These are phyloP conservation scores for Tenthredo mesomela DNA, from an alignment of 2,888 invertebrate genomes.

Conservation along the genomic window DNA sequence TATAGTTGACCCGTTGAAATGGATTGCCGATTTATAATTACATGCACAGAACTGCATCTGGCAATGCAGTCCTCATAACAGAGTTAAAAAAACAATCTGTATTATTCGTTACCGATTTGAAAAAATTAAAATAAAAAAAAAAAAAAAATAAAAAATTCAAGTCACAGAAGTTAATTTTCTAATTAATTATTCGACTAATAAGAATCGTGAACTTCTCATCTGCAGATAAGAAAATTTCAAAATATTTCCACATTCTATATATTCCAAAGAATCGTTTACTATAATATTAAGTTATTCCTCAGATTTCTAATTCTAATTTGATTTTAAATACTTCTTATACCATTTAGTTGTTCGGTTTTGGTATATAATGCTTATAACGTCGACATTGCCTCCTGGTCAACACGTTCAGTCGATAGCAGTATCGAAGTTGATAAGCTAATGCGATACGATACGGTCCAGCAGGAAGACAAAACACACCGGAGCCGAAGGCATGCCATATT, in stretches of 20 bases:
- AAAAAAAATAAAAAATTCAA: too few relatives aligned
- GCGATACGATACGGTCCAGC: conserved; percentile 72
- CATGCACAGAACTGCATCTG: background rate
- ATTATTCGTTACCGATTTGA: background rate
- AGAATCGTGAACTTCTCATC: too few relatives aligned
- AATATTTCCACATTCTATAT: background rate
- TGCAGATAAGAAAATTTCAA: background rate
- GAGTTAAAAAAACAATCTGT: background rate
- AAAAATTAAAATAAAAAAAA: too few relatives aligned
- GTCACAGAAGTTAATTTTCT: too few relatives aligned
- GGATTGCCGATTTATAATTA: background rate
- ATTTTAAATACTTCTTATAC: background rate
- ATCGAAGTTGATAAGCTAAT: conserved; percentile 73
- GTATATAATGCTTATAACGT: background rate
- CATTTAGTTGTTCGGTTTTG: background rate
- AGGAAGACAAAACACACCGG: conserved; percentile 73
- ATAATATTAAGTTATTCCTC: background rate
- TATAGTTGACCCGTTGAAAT: background rate
- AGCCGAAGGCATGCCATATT: conserved; percentile 46
- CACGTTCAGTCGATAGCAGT: conserved; percentile 67
- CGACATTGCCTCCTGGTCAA: background rate
- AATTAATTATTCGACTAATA: too few relatives aligned
- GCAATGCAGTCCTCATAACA: background rate
- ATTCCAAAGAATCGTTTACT: too few relatives aligned
- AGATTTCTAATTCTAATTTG: background rate